Base-by-base conservation (phyloP, 2,113 vertebrate species). In the Cettia cetti region DNA sequence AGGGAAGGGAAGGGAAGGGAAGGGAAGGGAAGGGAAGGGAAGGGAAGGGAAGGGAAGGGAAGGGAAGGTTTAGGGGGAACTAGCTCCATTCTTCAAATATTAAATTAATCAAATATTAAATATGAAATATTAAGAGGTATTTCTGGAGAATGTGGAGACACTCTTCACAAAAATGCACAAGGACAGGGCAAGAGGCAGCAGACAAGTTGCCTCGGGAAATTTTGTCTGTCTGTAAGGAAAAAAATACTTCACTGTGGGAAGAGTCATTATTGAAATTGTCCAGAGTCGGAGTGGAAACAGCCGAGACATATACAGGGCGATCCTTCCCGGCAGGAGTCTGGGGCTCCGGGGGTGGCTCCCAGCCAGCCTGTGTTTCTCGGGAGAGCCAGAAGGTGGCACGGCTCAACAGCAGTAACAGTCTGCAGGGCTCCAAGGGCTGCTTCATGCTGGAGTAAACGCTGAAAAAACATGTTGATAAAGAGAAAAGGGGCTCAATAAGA, bases 301-400 rank as follows among this genome's bases (percentile, higher is more conserved):
- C 39, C 0, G 5, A 22, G 37, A 9, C 31, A 17, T 0, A 4
- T 0, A 4, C 21, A 49, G 10, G 24, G 28, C 28, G 22, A 8
- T 35, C 4, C 11, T 37, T 57, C 35, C 11, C 15, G 10, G 14
- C 24, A 21, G 28, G 15, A 50, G 12, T 15, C 12, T 4, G 70
- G 31, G 24, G 6, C 9, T 22, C 7, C 4, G 9, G 16, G 6
- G 45, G 53, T 2, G 39, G 17, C 8, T 53, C 24, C n/a, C 54
- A 9, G 70, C 9, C 61, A 7, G 53, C 3, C 40, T 75, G 78
- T 49, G 70, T 50, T 95, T 74, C 88, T 44, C 19, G 26, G 27
- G 15, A 89, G 8, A 52, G 39, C 92, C 95, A 81, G 95, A 16
- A 96, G 96, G 50, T 94, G 96, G 96, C 95, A 75, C 2, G 17